Base-by-base conservation (phyloP, 2,888 invertebrate genomes). In the Drosophila yooni region DNA sequence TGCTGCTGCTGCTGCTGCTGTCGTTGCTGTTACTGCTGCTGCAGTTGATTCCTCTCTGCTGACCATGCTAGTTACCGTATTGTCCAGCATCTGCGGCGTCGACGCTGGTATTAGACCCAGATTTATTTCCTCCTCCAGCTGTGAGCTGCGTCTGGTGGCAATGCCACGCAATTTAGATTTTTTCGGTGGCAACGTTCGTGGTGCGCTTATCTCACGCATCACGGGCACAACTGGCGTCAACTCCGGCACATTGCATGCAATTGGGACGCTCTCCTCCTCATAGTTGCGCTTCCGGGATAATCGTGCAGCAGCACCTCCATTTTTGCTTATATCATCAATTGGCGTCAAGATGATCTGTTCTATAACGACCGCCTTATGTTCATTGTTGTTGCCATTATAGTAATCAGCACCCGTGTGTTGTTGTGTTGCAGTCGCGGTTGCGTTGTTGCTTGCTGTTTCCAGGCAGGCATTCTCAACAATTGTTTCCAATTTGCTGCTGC, bases 241-340 rank as follows among this genome's bases (percentile, higher is more conserved):
- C 40, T 88, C 90, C 43, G 69, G 78, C 0, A 76, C 72, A 46
- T 46, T 46, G 65, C 69, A 58, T 25, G 66, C 38, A 21, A 54
- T 34, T 18, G 50, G 13, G 10, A 58, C 40, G n/a, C 29, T 81
- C 69, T 90, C 83, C 79, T 87, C 87, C 61, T 93, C 93, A 65
- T 91, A 93, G 68, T 91, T 92, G 21, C 93, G 90, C 81, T 93
- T 93, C 31, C 92, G 90, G 10, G 92, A 89, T 76, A 67, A 56
- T 8, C 70, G 83, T 56, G 72, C 88, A 43, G 70, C 77, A 64
- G 72, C 29, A 29, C 40, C 50, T 6, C 79, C 74, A 67, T 71
- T 76, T 74, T 61, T 70, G 63, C 73, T 73, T 58, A 69, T 60
- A 75, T 79, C 64, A 15, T 66, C 73, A 13, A 79, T 81, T 33